Base-by-base conservation (phyloP, 2,113 vertebrate species). In the Arvicanthis niloticus region DNA sequence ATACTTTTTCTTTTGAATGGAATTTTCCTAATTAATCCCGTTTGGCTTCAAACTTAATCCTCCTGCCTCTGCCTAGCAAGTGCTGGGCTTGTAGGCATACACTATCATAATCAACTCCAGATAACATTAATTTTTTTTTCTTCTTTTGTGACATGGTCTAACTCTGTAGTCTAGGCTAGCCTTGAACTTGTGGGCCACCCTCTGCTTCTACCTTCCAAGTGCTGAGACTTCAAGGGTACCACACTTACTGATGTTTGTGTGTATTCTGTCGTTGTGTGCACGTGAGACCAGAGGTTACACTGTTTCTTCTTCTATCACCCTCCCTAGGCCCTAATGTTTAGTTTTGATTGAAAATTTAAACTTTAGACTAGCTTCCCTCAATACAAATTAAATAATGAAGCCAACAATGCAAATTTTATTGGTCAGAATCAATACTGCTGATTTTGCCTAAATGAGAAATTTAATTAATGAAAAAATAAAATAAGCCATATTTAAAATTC, bases 391-490 rank as follows among this genome's bases (percentile, higher is more conserved):
- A 93, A 75, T 60, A 76, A 94, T 31, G 19, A 88, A 84, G 72
- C 87, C 34, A 95, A 70, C 65, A 87, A 70, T 26, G 31, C 12
- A 93, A 31, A 89, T 62, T 94, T 42, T 68, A 77, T 37, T 77
- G 76, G 31, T 26, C 88, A 91, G 22, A 80, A 90, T 73, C 12
- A 42, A 76, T 65, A 87, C 29, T 96, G 51, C n/a, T 84, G 72
- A 95, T 87, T 93, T 86, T 73, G 67, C 34, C 31, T 91, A 86
- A 58, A 21, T 93, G 40, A 73, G 22, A 65, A 72, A 89, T 88
- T 96, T 90, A 73, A 94, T 88, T 76, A 92, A 11, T 88, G 48
- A 78, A 68, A 86, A 97, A 40, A 75, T 80, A 68, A 88, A 77
- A 67, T 58, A 91, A 96, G 87, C 1, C 19, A 45, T 34, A 78